phyloP scores from a whole-genome alignment of 2,113 vertebrate genomes.

The Pyxicephalus adspersus region DNA sequence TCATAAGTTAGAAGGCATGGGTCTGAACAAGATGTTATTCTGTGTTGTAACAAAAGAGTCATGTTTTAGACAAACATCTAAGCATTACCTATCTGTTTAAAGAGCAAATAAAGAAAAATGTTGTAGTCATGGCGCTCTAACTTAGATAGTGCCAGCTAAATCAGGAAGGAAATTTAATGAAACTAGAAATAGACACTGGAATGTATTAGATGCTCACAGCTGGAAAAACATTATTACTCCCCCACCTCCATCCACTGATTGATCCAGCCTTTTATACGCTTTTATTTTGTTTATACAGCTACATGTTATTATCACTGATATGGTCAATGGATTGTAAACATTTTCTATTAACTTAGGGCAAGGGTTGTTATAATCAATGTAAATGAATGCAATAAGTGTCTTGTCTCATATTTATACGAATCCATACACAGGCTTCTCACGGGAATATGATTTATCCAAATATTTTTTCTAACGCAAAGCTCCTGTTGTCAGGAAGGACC shows the following conservation, averaged over 20 bases:
- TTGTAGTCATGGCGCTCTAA: not conserved
- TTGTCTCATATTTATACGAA: not conserved
- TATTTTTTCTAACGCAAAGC: too few species aligned
- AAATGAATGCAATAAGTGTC: not conserved
- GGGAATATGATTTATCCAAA: too few species aligned
- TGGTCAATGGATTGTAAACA: too few species aligned
- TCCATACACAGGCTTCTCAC: not conserved
- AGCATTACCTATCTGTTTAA: not conserved
- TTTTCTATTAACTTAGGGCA: not conserved
- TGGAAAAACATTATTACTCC: not conserved
- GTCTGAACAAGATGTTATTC: conserved; percentile 16
- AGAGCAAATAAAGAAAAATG: conserved; percentile 32
- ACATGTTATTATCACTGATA: not conserved
- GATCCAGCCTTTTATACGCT: not conserved
- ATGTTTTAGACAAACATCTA: conserved; percentile 37
- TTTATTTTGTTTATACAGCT: not conserved
- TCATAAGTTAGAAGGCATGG: conserved; percentile 26
- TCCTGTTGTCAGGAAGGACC: too few species aligned
- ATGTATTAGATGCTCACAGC: not conserved
- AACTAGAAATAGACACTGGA: not conserved
- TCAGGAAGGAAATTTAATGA: not conserved
- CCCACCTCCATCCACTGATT: not conserved
- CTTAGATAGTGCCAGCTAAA: not conserved
- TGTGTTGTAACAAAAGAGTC: conserved; percentile 22
- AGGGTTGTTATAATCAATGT: not conserved